phyloP scores from a whole-genome alignment of 2,113 vertebrate genomes.

The Rhinogobius similis region DNA sequence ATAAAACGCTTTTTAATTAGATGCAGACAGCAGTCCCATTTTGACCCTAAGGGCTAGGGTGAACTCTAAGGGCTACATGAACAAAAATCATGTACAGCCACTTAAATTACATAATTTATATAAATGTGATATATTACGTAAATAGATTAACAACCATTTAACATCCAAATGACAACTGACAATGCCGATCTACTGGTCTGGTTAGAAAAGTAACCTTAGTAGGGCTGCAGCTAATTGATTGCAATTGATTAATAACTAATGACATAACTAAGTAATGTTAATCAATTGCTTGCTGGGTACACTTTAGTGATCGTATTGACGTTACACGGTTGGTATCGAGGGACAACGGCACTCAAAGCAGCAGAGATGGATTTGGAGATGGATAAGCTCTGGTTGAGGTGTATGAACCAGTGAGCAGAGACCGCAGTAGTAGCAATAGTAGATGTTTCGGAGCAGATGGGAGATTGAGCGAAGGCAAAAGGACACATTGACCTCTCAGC shows the following conservation, averaged over 20 bases:
- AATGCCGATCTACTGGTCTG: too few relatives aligned
- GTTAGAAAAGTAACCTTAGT: too few relatives aligned
- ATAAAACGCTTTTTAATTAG: too few relatives aligned
- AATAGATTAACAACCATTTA: too few relatives aligned
- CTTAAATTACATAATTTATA: too few relatives aligned
- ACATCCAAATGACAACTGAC: too few relatives aligned
- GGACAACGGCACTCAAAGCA: background rate
- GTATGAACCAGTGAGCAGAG: slow-evolving; percentile 49
- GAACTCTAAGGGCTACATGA: too few relatives aligned
- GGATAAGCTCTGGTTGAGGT: slow-evolving; percentile 2
- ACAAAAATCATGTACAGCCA: too few relatives aligned
- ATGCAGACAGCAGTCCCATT: too few relatives aligned
- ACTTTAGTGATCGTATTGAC: background rate
- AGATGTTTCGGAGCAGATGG: slow-evolving; percentile 33
- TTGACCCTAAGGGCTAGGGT: too few relatives aligned
- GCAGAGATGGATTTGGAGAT: slow-evolving; percentile 14
- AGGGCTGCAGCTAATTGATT: background rate
- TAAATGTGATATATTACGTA: too few relatives aligned
- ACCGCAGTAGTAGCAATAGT: slow-evolving; percentile 28
- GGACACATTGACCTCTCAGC: slow-evolving; percentile 20
- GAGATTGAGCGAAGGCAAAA: slow-evolving; percentile 31
- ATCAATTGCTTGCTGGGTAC: background rate
- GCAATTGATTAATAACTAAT: background rate
- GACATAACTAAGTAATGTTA: background rate
- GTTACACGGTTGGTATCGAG: background rate